phyloP scores from a whole-genome alignment of 2,888 invertebrate genomes.

The Acronicta leporina region DNA sequence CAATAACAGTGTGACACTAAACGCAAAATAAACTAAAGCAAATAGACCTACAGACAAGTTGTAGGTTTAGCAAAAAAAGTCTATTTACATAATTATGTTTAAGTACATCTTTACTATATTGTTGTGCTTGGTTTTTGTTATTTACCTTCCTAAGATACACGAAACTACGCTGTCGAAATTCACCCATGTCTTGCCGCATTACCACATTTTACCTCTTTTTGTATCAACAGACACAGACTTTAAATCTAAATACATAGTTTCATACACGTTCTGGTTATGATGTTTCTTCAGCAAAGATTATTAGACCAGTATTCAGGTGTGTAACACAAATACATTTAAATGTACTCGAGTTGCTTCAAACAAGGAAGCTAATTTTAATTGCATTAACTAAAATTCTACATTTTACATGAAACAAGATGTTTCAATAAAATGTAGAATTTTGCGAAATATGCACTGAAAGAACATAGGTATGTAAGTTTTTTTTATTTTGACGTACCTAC shows the following conservation, averaged over 20 bases:
- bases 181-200: neutral
- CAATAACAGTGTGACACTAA: conserved; percentile 43
- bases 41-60: too few relatives aligned
- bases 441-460: conserved; percentile 24
- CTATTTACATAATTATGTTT: too few relatives aligned
- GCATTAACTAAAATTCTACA: conserved; percentile 42
- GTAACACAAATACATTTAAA: conserved; percentile 38
- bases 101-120: neutral
- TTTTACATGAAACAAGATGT: conserved; percentile 29
- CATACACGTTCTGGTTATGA: conserved; percentile 19
- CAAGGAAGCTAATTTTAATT: conserved; percentile 52
- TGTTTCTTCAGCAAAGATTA: conserved; percentile 18
- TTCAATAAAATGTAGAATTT: too few relatives aligned
- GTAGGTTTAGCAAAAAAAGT: too few relatives aligned
- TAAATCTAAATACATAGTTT: conserved; percentile 3
- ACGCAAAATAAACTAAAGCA: neutral
- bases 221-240: conserved; percentile 30
- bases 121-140: conserved; percentile 2
- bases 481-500: neutral
- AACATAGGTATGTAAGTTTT: neutral
- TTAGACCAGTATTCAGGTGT: conserved; percentile 27
- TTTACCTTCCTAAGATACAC: conserved; percentile 12
- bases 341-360: conserved; percentile 49
- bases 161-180: conserved; percentile 29
- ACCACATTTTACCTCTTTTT: conserved; percentile 11